Base-by-base conservation (phyloP, 1,140 invertebrate species). In the Zaprionus vittiger region DNA sequence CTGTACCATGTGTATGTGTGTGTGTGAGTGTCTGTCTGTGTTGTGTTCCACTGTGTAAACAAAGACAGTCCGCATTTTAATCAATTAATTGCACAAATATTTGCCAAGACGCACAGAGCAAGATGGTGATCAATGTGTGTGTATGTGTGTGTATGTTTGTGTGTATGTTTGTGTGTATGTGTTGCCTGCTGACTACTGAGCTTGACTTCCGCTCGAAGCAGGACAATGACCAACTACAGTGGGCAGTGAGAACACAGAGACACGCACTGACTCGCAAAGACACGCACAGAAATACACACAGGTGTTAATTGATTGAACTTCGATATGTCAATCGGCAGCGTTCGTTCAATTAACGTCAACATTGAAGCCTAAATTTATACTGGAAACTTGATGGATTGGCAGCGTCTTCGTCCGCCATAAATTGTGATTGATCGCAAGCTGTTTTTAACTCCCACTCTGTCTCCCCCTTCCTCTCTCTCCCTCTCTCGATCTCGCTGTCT, bases 1-100 rank as follows among this genome's bases (percentile, higher is more conserved):
- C 59, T 61, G 41, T 34, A 34, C 31, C 31, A 11, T 11, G 1
- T 31, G 28, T 31, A 1, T 31, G 28, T 31, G 28, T 31, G 28
- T 9, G 28, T 11, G 31, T 11, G 31, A 1, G 28, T 34, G 28
- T 31, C 1, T 31, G 28, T 31, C 28, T 49, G 17, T 17, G 31
- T 24, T 34, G 59, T 41, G 15, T 7, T 49, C 15, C 34, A 54
- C 54, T 52, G 24, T 20, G 71, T 59, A 73, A 63, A 61, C 75
- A 74, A 62, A 69, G 37, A 22, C 6, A n/a, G 44, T 38, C 24
- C 17, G 41, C 61, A 59, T 72, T 81, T 84, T 81, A 77, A 89
- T 89, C 69, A 90, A 89, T 76, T 77, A 90, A 90, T 89, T 81
- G 73, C 41, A 81, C 67, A 89, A 89, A 89, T 90, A 90, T 89